A percentile compares a stretch with the other conserved stretches of the same genome.
Conservation (phyloP, 2,797 vertebrate species). For the Otolemur crassicaudatus region DNA sequence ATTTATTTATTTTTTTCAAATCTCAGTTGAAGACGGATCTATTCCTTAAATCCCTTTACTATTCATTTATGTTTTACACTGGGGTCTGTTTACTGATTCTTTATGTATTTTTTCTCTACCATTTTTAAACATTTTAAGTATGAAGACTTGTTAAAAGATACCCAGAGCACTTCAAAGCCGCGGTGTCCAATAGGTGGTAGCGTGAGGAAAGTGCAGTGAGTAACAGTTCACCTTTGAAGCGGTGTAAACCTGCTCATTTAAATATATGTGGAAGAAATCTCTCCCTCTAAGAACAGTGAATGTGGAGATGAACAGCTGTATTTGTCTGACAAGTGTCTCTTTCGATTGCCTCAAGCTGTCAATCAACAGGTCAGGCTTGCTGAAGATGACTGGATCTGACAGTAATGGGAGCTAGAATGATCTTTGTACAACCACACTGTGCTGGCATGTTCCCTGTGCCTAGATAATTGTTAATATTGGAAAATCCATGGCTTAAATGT, state of each 20-base stretch:
- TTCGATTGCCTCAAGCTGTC: not conserved
- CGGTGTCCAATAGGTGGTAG: not conserved
- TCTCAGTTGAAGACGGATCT: not conserved
- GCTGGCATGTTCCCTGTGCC: not conserved
- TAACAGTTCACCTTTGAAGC: not conserved
- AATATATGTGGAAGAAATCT: not conserved
- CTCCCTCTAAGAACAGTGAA: not conserved
- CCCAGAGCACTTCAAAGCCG: not conserved
- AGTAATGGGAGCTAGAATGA: not conserved
- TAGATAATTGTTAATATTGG: not conserved
- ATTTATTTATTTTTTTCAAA: not conserved
- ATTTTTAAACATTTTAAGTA: not conserved
- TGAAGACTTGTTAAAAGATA: not conserved
- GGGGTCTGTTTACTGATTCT: not conserved
- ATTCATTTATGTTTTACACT: not conserved
- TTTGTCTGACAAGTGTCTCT: not conserved
- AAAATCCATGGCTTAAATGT: not conserved
- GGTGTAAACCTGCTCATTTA: not conserved
- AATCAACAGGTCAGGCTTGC: not conserved
- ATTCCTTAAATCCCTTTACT: not conserved
- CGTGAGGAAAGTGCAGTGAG: not conserved
- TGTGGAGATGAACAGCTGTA: not conserved
- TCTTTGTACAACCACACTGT: not conserved
- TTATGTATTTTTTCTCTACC: not conserved
- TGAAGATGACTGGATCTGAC: not conserved